Base-by-base conservation (phyloP, 2,797 vertebrate genomes). In the Craterocephalus amniculus region DNA sequence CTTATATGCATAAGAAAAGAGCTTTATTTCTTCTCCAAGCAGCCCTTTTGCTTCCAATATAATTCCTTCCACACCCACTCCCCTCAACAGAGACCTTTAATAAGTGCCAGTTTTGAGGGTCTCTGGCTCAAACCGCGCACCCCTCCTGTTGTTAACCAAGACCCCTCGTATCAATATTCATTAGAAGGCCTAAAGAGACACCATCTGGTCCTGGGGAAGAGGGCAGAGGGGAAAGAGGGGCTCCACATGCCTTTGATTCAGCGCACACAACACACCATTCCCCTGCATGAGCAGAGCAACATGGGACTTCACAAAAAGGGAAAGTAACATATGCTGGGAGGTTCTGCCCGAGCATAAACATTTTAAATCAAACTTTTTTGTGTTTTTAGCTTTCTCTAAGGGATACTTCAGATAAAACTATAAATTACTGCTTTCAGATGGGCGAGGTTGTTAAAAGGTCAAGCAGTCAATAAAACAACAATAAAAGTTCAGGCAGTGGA, bases 141-240 rank as follows among this genome's bases (percentile, higher is more conserved):
- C 83, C 76, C 68, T 52, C 52, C 80, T 85, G 83, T 87, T 91
- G 88, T 91, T 89, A 80, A 70, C 76, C 73, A 81, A 80, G 79
- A 89, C 83, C 89, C 83, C 74, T 79, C 71, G 72, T 87, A 93
- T 94, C 90, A 94, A 93, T 94, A 95, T 95, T 94, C 88, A 94
- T 92, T 84, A 92, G 87, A 79, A 24, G 70, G 74, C 84, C 85
- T 87, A 83, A 90, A 92, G 92, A 93, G 83, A 86, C 85, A 82
- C 94, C 94, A 94, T 94, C 93, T 95, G 93, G 88, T 89, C 84
- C 74, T 79, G 61, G 78, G 83, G 85, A 77, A 79, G 77, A 72
- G 82, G 83, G 67, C 70, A 82, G 83, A 82, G 72, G 73, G 65
- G 73, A 74, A 57, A 36, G 13, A 57, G 35, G 61, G 67, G 58